Conservation (phyloP, 1,140 invertebrate genomes). For the Tetramorium alpestre region DNA sequence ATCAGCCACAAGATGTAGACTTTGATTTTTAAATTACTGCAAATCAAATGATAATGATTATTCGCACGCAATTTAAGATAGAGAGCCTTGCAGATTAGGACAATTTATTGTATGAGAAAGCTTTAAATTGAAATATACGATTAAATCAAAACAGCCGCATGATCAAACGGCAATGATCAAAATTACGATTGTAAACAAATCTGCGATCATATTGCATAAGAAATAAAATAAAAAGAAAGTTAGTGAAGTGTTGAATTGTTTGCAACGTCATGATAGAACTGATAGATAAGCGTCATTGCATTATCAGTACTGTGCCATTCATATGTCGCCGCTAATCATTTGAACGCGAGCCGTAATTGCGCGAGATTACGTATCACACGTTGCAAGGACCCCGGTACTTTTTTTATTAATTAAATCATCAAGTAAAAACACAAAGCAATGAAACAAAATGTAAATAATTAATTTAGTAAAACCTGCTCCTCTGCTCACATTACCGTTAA, state of each 20-base stretch:
- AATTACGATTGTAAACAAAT: background rate
- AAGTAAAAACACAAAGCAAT: background rate
- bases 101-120: background rate
- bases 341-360: background rate
- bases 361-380: background rate
- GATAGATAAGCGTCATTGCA: conserved; percentile 20
- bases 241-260: background rate
- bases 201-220: background rate
- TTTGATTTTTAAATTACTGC: background rate
- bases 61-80: background rate
- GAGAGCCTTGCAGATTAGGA: background rate
- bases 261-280: background rate
- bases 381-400: background rate
- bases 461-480: background rate
- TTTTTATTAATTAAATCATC: background rate
- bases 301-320: conserved; percentile 18
- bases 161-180: background rate
- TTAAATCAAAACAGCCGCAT: background rate
- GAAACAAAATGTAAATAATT: background rate
- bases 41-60: background rate
- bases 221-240: background rate
- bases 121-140: background rate
- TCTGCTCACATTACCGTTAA: background rate
- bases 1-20: background rate
- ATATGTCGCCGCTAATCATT: conserved; percentile 8